Evolutionary conservation across 1,140 invertebrate genomes (phyloP).

Genomic region (Heliconius hermathena): DNA sequence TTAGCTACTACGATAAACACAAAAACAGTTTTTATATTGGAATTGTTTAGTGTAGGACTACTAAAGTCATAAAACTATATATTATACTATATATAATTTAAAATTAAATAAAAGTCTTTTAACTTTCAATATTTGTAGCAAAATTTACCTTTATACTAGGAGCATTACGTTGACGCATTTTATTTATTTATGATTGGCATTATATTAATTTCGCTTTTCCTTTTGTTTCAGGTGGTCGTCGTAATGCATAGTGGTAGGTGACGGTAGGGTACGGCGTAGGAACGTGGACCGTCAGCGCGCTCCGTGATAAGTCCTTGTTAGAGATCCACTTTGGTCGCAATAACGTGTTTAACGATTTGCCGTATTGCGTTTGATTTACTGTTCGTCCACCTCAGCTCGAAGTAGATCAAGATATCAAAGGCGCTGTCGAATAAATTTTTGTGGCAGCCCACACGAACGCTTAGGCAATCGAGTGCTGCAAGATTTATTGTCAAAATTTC

Average conservation of each 20-base stretch:
- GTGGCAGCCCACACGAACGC: slow-evolving; percentile 74
- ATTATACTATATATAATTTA: too few relatives aligned
- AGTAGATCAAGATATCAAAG: slow-evolving; percentile 77
- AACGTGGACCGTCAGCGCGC: slow-evolving; percentile 50
- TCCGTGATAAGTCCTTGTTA: slow-evolving; percentile 43
- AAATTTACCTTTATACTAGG: neutral
- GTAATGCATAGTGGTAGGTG: slow-evolving; percentile 68
- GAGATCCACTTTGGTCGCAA: slow-evolving; percentile 44
- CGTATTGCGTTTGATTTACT: slow-evolving; percentile 53
- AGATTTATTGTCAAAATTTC: slow-evolving; percentile 81
- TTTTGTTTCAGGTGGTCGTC: slow-evolving; percentile 82
- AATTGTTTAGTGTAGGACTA: too few relatives aligned
- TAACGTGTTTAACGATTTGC: slow-evolving; percentile 45
- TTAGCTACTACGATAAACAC: neutral
- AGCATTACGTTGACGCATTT: slow-evolving; percentile 22
- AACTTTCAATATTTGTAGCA: neutral
- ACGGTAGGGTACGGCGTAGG: slow-evolving; percentile 24
- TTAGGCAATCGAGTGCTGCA: slow-evolving; percentile 78
- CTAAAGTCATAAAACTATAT: too few relatives aligned
- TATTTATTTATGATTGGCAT: slow-evolving; percentile 70
- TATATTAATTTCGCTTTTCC: slow-evolving; percentile 83
- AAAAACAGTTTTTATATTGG: neutral
- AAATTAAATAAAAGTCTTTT: neutral
- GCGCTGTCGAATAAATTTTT: slow-evolving; percentile 77
- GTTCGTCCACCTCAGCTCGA: slow-evolving; percentile 54